Conservation (phyloP, 2,113 vertebrate species). For the Sylvia atricapilla region DNA sequence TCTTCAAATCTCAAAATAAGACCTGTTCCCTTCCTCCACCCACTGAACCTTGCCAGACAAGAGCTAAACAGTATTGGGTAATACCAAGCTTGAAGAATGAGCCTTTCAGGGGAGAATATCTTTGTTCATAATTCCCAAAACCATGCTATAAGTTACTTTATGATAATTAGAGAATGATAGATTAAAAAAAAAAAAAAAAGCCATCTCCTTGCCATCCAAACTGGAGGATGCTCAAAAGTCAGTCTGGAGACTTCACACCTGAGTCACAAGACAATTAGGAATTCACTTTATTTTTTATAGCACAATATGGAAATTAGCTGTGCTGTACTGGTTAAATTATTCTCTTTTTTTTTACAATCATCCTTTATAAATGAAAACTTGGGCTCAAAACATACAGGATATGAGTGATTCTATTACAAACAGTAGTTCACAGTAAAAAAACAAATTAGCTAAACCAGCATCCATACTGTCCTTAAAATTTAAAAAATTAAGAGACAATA, state of each 20-base stretch:
- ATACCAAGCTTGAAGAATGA: not conserved
- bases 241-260: not conserved
- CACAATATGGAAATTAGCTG: not conserved
- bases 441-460: not conserved
- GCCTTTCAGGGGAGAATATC: not conserved
- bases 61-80: not conserved
- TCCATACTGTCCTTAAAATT: not conserved
- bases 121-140: not conserved
- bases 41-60: not conserved
- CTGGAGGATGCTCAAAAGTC: not conserved
- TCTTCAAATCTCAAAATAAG: conserved; percentile 9
- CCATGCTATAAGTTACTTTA: not conserved
- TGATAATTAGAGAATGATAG: not conserved
- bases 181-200: not conserved
- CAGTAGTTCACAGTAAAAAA: not conserved
- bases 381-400: not conserved
- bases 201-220: not conserved
- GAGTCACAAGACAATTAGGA: not conserved
- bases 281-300: not conserved
- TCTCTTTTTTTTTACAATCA: not conserved
- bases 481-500: too few species aligned
- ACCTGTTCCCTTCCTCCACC: not conserved
- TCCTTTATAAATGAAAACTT: not conserved
- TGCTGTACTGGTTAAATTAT: not conserved
- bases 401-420: not conserved